Base-by-base conservation (phyloP, 2,113 vertebrate genomes). In the Semnornis frantzii region DNA sequence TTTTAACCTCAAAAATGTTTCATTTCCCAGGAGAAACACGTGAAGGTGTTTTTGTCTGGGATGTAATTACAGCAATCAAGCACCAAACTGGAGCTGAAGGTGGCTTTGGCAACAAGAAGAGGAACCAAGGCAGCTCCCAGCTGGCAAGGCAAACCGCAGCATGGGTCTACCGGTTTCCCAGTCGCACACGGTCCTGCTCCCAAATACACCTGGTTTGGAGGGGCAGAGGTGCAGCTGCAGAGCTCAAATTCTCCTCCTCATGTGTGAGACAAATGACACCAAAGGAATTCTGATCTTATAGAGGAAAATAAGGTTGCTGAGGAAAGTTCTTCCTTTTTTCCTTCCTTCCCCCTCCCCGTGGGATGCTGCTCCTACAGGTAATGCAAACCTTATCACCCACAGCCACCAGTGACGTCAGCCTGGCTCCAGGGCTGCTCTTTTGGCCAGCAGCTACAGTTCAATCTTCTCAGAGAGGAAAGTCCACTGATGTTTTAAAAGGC, bases 41-140 rank as follows among this genome's bases (percentile, higher is more conserved):
- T 75, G 66, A 59, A 83, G 83, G 87, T 65, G 6, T 57, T 37
- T 85, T 75, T 91, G 93, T 85, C 76, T 92, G 89, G 85, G 58
- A 81, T 81, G 69, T 5, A 83, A 83, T 42, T n/a, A 57, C 85
- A 77, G 94, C 72, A 80, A 91, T 90, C 80, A 72, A 81, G 87
- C 2, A 23, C 71, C 65, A 70, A 93, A 83, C 14, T 71, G 89
- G 86, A 81, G 94, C 84, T 62, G 81, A 92, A 75, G 15, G 7
- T 31, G 82, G 87, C 91, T 92, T 87, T 95, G 94, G 92, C 94
- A 95, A 31, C 0, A 46, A 85, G 28, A 90, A 73, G 71, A 96
- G 84, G 44, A 81, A 83, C 85, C 76, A 77, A 87, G 68, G 85
- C 87, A 83, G 74, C 59, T 91, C 77, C 84, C 86, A 94, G 80